Evolutionary conservation across 1,140 invertebrate species (phyloP), one percentile per base, ranked within the genome.

Genomic region (Aphidius ervi): DNA sequence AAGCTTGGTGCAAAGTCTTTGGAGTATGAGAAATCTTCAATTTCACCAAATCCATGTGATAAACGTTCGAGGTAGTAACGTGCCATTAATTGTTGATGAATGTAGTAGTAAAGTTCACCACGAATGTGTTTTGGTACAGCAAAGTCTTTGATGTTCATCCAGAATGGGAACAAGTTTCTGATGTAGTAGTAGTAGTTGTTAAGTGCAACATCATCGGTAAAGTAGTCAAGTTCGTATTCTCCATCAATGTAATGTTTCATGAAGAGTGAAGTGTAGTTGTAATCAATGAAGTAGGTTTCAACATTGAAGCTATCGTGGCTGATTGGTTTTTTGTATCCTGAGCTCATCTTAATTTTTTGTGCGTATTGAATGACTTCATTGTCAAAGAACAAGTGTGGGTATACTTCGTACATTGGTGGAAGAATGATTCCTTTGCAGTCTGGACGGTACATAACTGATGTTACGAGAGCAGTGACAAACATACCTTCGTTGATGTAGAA

Each of bases 171-270:
- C 39, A 83, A 76, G 55, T 82, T 72, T 64, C 88, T 85, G 79
- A 85, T 83, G 74, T 88, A 86, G 75, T 83, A 88, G 78, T 90
- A 88, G 74, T 82, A 88, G 6, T 84, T 70, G 74, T 90, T 91
- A 55, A 88, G 74, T 48, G 84, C 83, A 61, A 86, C 77, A 69
- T 89, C 89, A 67, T 91, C 86, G 40, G 84, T 87, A 76, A 88
- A 90, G 79, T 92, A 91, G 40, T 85, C 80, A 20, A 91, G 63
- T 59, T 80, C 81, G 68, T 85, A 82, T 67, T 91, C 86, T 3
- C 79, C 70, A 64, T 84, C 78, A 8, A 66, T 42, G n/a, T 52
- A 50, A 3, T 67, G 54, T n/a, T 64, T 68, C 42, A 67, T 67
- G 57, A 69, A 76, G n/a, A 50, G 58, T 10, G 65, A 64, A 9